Base-by-base conservation (phyloP, 2,797 vertebrate species). In the Geotrypetes seraphini region DNA sequence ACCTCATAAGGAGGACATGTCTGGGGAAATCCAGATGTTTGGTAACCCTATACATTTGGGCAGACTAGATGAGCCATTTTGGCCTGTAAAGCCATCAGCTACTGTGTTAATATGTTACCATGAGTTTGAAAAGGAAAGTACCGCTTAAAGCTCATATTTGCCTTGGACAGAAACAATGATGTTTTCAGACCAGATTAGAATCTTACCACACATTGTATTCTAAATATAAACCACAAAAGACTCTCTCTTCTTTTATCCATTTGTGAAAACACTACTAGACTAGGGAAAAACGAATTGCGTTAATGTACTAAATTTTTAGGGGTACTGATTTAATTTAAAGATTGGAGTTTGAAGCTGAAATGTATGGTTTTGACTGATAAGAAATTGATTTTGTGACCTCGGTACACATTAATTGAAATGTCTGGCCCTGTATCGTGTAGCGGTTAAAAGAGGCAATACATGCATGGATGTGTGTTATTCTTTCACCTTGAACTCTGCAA, bases 311-410 rank as follows among this genome's bases (percentile, higher is more conserved):
- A 66, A 63, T 53, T 59, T 78, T 74, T 60, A 60, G 56, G 61
- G 57, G 71, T 67, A 67, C 50, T 74, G 75, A 80, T 78, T 75
- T 74, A 75, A 78, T 77, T 80, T 78, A 62, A 59, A 75, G 61
- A 77, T 80, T 73, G 58, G 57, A 37, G 45, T 63, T 66, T 32
- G 57, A 71, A 63, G 78, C 71, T 61, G 65, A 70, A 76, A 75
- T 75, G 63, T 73, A 62, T 51, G 65, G 53, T 68, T 69, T 66
- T 48, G 6, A 9, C 42, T 9, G 72, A 73, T 77, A 74, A 73
- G 71, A 71, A 73, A 72, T 75, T 71, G 61, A 73, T 77, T 79
- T 72, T 64, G 50, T 71, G 64, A 56, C 66, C 55, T 59, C 44
- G 34, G 53, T 48, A 37, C 35, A 42, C 46, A 30, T 69, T 70